These are phyloP conservation scores for Brachionus rotundiformis DNA, from an alignment of 1,140 invertebrate species.

Conservation along the genomic window DNA sequence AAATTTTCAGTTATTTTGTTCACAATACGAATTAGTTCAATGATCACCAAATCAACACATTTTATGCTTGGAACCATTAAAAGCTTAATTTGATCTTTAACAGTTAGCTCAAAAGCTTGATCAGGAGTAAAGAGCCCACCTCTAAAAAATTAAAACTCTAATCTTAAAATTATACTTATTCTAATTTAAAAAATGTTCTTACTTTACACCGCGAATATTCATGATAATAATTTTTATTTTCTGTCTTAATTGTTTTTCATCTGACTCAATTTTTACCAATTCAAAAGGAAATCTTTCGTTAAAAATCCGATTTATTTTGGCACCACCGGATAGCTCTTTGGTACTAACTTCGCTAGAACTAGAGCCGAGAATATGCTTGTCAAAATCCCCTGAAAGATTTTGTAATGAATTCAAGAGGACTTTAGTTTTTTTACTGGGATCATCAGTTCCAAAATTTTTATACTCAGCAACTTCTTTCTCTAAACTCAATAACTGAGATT, in stretches of 20 bases:
- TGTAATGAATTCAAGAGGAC: slow-evolving; percentile 77
- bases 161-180: background rate
- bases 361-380: slow-evolving; percentile 89
- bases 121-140: slow-evolving; percentile 98
- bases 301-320: slow-evolving; percentile 97
- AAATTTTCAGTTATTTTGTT: slow-evolving; percentile 90
- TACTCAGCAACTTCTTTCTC: slow-evolving; percentile 99
- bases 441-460: slow-evolving; percentile 55
- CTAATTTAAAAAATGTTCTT: background rate
- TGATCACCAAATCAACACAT: slow-evolving; percentile 94
- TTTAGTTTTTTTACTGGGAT: background rate
- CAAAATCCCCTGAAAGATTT: slow-evolving; percentile 93
- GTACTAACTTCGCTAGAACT: slow-evolving; percentile 85
- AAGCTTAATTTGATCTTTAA: slow-evolving; percentile 94
- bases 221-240: slow-evolving; percentile 98
- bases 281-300: slow-evolving; percentile 99
- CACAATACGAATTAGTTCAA: slow-evolving; percentile 88
- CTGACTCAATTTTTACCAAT: slow-evolving; percentile 95
- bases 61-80: slow-evolving; percentile 95
- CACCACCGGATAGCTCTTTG: slow-evolving; percentile 93
- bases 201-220: slow-evolving; percentile 87
- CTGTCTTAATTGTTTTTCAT: slow-evolving; percentile 92
- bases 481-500: slow-evolving; percentile 86
- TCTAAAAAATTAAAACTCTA: slow-evolving; percentile 57
- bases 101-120: slow-evolving; percentile 99